Percentiles rank a stretch among this genome's conserved stretches.
phyloP scores from a whole-genome alignment of 2,113 vertebrate species.

The Actenoides hombroni region DNA sequence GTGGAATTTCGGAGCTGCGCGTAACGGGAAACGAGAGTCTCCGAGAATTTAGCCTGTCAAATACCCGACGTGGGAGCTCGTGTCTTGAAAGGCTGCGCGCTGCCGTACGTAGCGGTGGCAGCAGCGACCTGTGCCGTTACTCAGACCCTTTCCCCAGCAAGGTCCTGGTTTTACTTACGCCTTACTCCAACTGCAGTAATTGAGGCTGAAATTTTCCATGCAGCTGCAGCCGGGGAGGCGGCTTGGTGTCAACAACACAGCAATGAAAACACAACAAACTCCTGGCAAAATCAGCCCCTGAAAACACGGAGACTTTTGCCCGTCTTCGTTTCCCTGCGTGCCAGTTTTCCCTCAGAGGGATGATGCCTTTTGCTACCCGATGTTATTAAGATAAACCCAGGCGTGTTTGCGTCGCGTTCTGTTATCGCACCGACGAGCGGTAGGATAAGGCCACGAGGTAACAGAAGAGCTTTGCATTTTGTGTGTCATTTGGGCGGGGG shows the following conservation, averaged over 20 bases:
- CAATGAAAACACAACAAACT: not conserved
- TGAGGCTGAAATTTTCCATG: not conserved
- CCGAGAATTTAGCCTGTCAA: not conserved
- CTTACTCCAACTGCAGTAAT: not conserved
- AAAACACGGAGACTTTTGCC: not conserved
- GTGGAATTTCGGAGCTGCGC: not conserved
- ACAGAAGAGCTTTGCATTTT: not conserved
- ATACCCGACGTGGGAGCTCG: rapidly evolving
- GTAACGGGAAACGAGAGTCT: not conserved
- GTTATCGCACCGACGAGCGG: rapidly evolving
- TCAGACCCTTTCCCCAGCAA: not conserved
- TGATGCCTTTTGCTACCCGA: not conserved
- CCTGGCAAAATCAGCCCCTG: not conserved
- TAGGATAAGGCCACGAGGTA: not conserved
- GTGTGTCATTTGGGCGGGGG: not conserved
- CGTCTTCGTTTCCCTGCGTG: rapidly evolving
- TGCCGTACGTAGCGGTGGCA: not conserved
- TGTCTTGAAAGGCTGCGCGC: not conserved
- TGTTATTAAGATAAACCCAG: not conserved
- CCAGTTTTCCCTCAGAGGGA: not conserved
- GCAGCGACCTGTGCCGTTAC: not conserved
- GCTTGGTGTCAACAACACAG: not conserved
- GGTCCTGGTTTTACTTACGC: not conserved
- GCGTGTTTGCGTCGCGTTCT: rapidly evolving
- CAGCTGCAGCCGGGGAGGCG: not conserved